Evolutionary conservation across 2,113 vertebrate species (phyloP).

Genomic region (Cryptotis parvus): DNA sequence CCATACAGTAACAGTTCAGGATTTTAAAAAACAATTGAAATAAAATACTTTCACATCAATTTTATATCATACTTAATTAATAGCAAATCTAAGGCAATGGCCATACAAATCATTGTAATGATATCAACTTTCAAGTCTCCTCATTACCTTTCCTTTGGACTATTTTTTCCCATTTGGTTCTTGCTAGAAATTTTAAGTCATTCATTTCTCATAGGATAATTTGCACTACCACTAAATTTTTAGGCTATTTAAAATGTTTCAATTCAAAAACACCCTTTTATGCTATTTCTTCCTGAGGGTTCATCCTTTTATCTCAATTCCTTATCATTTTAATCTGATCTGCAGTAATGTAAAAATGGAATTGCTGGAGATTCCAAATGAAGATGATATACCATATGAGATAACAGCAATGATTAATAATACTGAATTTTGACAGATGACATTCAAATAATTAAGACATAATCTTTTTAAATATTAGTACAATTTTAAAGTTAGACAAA

Average conservation of each 20-base stretch:
- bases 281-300: background rate
- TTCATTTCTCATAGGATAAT: background rate
- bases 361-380: conserved; percentile 34
- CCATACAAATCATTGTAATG: background rate
- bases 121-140: background rate
- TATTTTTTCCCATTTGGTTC: background rate
- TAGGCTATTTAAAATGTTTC: conserved; percentile 21
- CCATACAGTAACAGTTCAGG: background rate
- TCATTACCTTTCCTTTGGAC: background rate
- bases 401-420: background rate
- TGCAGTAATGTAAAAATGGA: background rate
- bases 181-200: conserved; percentile 36
- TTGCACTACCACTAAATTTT: background rate
- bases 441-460: background rate
- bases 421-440: background rate
- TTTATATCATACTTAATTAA: background rate
- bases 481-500: conserved; percentile 23
- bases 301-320: background rate
- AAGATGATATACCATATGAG: background rate
- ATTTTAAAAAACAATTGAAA: background rate
- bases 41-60: background rate
- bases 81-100: background rate
- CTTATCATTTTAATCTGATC: conserved; percentile 17
- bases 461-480: background rate
- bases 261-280: background rate